Conservation (phyloP, 2,888 invertebrate species). For the Gastracanthus pulcherrimus region DNA sequence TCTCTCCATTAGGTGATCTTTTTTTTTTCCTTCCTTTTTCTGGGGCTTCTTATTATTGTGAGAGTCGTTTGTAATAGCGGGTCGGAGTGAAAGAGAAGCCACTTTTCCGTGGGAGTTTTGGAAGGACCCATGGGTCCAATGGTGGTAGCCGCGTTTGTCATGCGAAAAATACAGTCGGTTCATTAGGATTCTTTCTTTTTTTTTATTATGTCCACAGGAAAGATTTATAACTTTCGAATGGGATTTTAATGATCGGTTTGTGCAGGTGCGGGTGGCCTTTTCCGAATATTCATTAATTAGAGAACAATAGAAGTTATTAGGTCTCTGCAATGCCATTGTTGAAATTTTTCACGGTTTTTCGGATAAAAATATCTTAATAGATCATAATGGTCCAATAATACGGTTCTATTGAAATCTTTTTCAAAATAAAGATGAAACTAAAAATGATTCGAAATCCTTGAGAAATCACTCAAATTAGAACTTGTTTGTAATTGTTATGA, state of each 20-base stretch:
- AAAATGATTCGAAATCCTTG: not conserved
- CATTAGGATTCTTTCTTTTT: slow-evolving; percentile 34
- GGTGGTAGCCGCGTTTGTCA: not conserved
- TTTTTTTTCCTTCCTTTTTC: not conserved
- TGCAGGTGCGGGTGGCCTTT: slow-evolving; percentile 35
- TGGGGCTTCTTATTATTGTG: not conserved
- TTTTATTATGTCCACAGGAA: not conserved
- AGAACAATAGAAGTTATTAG: slow-evolving; percentile 48
- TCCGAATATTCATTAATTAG: slow-evolving; percentile 52
- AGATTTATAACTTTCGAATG: slow-evolving; percentile 50
- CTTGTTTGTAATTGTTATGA: too few species aligned
- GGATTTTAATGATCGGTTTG: slow-evolving; percentile 52
- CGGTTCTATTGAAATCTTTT: not conserved
- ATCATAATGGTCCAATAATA: slow-evolving; percentile 10
- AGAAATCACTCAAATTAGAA: not conserved
- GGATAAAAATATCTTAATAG: slow-evolving; percentile 17
- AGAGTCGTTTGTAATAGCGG: not conserved
- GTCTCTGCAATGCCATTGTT: slow-evolving; percentile 30
- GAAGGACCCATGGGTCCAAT: not conserved
- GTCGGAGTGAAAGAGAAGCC: not conserved
- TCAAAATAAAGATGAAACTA: not conserved
- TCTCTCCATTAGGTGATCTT: slow-evolving; percentile 30
- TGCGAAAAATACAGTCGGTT: slow-evolving; percentile 47
- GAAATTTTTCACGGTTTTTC: not conserved
- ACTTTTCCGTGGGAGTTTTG: slow-evolving; percentile 53